A percentile compares a stretch with the other conserved stretches of the same genome.
phyloP scores from a whole-genome alignment of 2,797 vertebrate species.

The Miichthys miiuy region DNA sequence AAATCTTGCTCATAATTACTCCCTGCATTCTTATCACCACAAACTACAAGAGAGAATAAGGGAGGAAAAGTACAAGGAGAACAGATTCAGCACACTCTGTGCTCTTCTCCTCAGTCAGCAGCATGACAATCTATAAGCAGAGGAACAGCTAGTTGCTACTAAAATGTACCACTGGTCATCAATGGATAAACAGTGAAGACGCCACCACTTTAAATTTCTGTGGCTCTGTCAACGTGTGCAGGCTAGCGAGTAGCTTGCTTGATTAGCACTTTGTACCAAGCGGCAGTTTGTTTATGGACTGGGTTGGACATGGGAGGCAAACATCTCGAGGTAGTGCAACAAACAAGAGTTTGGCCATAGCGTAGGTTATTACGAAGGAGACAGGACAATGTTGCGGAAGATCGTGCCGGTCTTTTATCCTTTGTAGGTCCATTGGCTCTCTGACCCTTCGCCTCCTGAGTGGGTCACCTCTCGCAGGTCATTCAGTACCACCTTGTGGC shows the following conservation, averaged over 20 bases:
- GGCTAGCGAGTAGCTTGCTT: neutral
- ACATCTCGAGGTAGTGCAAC: no score
- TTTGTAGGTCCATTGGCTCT: no score
- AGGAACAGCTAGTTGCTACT: neutral
- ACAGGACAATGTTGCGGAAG: no score
- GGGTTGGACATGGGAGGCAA: no score
- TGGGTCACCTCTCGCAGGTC: no score
- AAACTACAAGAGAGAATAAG: conserved; percentile 38
- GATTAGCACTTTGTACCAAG: neutral
- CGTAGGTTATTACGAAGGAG: no score
- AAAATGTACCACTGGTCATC: neutral
- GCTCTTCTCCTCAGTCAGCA: conserved; percentile 39
- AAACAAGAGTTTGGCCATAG: no score
- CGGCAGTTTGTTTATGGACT: neutral
- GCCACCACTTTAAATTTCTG: no score
- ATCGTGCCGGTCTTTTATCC: no score
- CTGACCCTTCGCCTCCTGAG: no score
- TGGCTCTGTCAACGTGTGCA: neutral
- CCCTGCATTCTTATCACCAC: conserved; percentile 48
- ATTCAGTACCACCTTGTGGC: no score
- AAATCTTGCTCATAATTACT: conserved; percentile 60
- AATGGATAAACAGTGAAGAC: neutral
- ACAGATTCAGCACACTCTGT: conserved; percentile 17
- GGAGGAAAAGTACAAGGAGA: neutral
- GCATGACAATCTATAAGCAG: conserved; percentile 2